Base-by-base conservation (phyloP, 2,797 vertebrate genomes). In the Epinephelus malabaricus region DNA sequence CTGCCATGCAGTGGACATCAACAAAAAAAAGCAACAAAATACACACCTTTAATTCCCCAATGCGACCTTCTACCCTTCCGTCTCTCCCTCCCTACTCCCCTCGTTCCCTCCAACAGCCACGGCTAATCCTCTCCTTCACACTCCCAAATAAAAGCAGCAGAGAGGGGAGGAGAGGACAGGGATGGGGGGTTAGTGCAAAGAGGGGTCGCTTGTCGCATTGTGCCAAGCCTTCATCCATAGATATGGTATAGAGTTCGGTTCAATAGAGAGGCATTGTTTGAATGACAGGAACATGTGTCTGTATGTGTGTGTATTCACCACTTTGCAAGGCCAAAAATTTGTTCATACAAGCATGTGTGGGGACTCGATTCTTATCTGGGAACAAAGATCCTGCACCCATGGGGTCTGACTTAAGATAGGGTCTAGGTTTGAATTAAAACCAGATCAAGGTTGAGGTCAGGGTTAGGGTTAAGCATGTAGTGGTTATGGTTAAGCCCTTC, bases 81-180 rank as follows among this genome's bases (percentile, higher is more conserved):
- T 50, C 55, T 51, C 21, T 50, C 61, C 51, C 27, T 56, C 59
- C 38, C 65, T 47, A 5, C 47, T 69, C 58, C 49, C 69, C 6
- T 40, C 45, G 8, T 68, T n/a, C 62, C 76, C 63, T 78, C 58
- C 43, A 58, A 69, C 71, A 73, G 66, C 64, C 72, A 34, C 73
- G 14, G 43, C 81, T 88, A 91, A 91, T 89, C 88, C 78, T 88
- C 77, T 88, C 81, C 80, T 89, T 89, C 70, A 92, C 81, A 82
- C 81, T 84, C 73, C 78, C 67, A 70, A 87, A 88, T 86, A 84
- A 90, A 86, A 79, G 82, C 60, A 71, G 70, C 67, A 82, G 54
- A 77, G 58, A 56, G 40, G 25, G 60, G 47, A 63, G 47, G 75
- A 76, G 63, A 62, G 78, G 67, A n/a, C 55, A 62, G 67, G 17